Conservation (phyloP, 2,797 vertebrate genomes). For the Enteromius radiatus region DNA sequence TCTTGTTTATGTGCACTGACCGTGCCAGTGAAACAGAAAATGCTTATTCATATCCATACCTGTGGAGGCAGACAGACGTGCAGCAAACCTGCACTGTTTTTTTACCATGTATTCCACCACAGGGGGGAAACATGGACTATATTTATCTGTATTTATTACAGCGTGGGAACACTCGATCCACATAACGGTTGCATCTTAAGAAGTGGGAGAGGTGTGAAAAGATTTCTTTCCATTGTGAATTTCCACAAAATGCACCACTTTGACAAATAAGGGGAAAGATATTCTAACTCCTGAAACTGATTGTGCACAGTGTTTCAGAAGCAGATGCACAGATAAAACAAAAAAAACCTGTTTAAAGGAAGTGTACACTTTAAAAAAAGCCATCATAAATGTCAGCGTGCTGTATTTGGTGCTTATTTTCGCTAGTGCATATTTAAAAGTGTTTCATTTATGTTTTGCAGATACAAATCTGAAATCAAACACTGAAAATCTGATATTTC, state of each 20-base stretch:
- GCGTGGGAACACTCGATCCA: constrained; percentile 19
- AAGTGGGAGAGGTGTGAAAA: constrained; percentile 28
- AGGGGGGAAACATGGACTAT: neutral
- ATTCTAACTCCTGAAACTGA: neutral
- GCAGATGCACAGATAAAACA: neutral
- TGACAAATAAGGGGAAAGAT: constrained; percentile 17
- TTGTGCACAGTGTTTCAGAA: constrained; percentile 1
- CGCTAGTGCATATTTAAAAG: neutral
- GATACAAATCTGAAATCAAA: neutral
- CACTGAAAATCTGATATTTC: neutral
- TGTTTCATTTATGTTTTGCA: neutral
- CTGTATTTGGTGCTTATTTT: neutral
- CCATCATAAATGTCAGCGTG: neutral
- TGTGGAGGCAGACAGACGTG: constrained; percentile 16
- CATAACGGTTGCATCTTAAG: constrained; percentile 6
- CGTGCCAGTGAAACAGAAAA: constrained; percentile 23
- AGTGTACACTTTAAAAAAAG: neutral
- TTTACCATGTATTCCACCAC: constrained; percentile 20
- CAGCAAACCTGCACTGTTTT: neutral
- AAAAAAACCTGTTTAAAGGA: neutral
- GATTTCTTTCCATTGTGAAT: constrained; percentile 31
- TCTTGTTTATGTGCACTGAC: constrained; percentile 11
- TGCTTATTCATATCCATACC: constrained; percentile 53
- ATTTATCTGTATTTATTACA: constrained; percentile 23
- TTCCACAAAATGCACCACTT: constrained; percentile 33